Percentiles rank a stretch among this genome's conserved stretches.
phyloP scores from a whole-genome alignment of 2,888 invertebrate genomes.

The Mythimna lalbum region DNA sequence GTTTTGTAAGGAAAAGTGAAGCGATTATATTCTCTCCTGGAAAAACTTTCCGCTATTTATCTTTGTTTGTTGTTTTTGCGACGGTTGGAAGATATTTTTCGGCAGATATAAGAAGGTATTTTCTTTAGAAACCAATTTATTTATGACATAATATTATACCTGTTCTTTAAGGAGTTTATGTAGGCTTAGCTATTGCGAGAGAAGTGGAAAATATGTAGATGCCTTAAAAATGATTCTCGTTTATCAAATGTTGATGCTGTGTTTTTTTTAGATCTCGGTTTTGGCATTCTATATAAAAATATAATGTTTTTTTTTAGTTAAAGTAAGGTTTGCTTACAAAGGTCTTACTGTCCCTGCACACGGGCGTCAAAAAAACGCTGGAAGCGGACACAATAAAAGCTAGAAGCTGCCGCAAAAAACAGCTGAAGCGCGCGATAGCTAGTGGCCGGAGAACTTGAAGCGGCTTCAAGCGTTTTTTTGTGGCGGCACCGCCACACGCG shows the following conservation, averaged over 20 bases:
- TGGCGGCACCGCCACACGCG: too few species aligned
- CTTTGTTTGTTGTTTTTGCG: slow-evolving; percentile 55
- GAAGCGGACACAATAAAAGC: too few species aligned
- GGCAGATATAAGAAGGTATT: slow-evolving; percentile 33
- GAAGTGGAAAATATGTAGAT: slow-evolving; percentile 10
- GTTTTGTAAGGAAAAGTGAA: slow-evolving; percentile 55
- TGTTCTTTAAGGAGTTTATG: slow-evolving; percentile 11
- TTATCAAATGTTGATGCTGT: not conserved
- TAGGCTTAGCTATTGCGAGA: not conserved
- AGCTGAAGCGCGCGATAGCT: too few species aligned
- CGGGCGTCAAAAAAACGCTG: too few species aligned
- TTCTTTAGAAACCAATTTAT: slow-evolving; percentile 35
- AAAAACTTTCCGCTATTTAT: slow-evolving; percentile 51
- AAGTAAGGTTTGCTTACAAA: not conserved
- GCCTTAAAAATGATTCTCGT: not conserved
- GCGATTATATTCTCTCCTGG: slow-evolving; percentile 52
- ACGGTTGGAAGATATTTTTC: slow-evolving; percentile 39
- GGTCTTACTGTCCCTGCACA: too few species aligned
- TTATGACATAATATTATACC: slow-evolving; percentile 26
- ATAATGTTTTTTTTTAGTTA: not conserved
- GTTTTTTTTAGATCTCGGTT: not conserved
- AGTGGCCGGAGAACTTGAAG: too few species aligned
- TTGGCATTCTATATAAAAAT: not conserved
- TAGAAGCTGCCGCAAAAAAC: too few species aligned
- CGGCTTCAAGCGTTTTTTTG: too few species aligned